These are phyloP conservation scores for Festucalex cinctus DNA, from an alignment of 2,113 vertebrate species.

Conservation along the genomic window DNA sequence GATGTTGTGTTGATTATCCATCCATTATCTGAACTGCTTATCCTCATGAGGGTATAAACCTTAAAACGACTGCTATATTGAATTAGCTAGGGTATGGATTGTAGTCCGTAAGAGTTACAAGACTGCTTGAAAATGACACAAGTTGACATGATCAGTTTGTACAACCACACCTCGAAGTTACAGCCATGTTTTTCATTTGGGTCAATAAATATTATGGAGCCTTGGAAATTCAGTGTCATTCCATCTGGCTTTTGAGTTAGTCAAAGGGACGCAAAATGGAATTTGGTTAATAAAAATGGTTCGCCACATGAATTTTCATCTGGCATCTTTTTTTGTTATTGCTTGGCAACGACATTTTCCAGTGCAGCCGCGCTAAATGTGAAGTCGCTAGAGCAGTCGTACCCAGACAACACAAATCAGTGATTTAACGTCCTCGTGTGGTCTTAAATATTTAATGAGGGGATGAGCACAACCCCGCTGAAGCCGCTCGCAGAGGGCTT, in stretches of 20 bases:
- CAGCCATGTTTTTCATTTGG: background rate
- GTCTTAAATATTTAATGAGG: constrained; percentile 13
- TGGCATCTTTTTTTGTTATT: background rate
- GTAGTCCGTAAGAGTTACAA: constrained; percentile 30
- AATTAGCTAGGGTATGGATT: constrained; percentile 12
- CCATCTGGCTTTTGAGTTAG: background rate
- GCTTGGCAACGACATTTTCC: background rate
- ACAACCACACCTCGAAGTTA: constrained; percentile 22
- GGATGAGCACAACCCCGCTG: background rate
- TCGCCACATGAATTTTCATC: constrained; percentile 1
- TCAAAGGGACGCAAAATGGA: background rate
- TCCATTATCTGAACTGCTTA: too few species aligned
- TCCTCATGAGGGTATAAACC: too few species aligned
- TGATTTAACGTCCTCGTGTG: background rate
- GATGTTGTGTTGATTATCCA: too few species aligned
- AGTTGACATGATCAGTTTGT: constrained; percentile 9
- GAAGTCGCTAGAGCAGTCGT: background rate
- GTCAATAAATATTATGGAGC: background rate
- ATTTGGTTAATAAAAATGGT: background rate
- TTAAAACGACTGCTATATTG: too few species aligned
- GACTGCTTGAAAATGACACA: constrained; percentile 20
- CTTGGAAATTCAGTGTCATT: background rate
- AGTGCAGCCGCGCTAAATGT: background rate
- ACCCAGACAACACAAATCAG: background rate
- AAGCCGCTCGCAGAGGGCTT: background rate